A percentile compares a stretch with the other conserved stretches of the same genome.
phyloP scores from a whole-genome alignment of 2,888 invertebrate species.

The Oxystoma pomonae region DNA sequence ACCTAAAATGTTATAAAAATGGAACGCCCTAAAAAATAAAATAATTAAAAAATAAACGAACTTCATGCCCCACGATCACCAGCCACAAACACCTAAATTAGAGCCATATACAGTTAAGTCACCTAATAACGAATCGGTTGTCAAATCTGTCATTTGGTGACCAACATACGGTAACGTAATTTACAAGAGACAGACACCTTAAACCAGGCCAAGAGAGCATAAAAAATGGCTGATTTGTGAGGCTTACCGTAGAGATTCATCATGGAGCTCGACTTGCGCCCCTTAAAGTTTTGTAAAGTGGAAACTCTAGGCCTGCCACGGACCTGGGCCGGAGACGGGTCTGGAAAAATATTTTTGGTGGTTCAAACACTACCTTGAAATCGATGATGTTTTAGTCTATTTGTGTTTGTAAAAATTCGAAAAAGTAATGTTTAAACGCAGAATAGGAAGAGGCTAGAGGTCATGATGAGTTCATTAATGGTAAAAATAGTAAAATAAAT shows the following conservation, averaged over 20 bases:
- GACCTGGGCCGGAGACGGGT: constrained; percentile 73
- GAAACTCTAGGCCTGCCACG: constrained; percentile 81
- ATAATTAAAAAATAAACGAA: constrained; percentile 18
- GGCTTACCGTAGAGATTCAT: constrained; percentile 94
- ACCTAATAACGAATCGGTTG: background rate
- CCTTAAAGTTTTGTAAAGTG: constrained; percentile 85
- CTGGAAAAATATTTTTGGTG: constrained; percentile 66
- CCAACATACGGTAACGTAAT: background rate
- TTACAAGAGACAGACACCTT: constrained; percentile 25
- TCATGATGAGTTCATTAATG: no score
- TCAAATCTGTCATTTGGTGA: background rate
- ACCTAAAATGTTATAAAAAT: no score
- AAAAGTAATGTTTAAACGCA: no score
- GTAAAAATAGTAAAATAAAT: no score
- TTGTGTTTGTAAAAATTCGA: no score
- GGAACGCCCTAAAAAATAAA: constrained; percentile 8
- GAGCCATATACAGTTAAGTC: background rate
- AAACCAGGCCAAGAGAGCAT: constrained; percentile 30
- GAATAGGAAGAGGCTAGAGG: no score
- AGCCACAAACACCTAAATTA: constrained; percentile 22
- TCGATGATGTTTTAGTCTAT: no score
- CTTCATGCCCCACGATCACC: constrained; percentile 26
- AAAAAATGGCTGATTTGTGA: constrained; percentile 21
- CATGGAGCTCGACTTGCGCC: constrained; percentile 90
- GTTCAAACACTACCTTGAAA: constrained; percentile 41